A percentile compares a stretch with the other conserved stretches of the same genome.
Conservation (phyloP, 2,888 invertebrate species). For the Lasioglossum figueresi region DNA sequence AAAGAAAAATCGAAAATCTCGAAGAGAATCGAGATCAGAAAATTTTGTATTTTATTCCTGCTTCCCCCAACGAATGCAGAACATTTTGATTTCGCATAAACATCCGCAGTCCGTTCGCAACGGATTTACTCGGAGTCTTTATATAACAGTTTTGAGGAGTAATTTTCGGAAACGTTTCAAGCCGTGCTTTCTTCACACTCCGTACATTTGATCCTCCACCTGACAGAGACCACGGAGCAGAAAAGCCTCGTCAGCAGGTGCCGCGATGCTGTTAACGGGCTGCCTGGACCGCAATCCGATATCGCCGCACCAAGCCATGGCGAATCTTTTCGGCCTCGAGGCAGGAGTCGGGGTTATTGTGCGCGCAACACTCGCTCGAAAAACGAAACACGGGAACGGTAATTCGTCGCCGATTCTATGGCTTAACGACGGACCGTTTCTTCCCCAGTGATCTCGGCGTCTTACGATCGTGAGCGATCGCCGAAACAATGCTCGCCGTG, state of each 20-base stretch:
- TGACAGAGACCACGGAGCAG: conserved; percentile 37
- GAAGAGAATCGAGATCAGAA: no score
- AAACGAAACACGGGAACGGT: conserved; percentile 49
- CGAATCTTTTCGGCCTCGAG: conserved; percentile 28
- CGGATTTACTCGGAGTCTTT: no score
- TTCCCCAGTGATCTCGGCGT: conserved; percentile 29
- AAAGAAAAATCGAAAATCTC: no score
- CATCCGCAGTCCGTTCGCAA: no score
- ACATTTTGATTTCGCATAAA: no score
- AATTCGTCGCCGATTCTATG: conserved; percentile 63
- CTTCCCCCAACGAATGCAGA: no score
- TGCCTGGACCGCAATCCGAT: conserved; percentile 69
- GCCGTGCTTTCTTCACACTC: neutral
- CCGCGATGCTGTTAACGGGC: conserved; percentile 71
- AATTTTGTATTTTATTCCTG: no score
- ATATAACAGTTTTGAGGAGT: no score
- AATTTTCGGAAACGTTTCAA: no score
- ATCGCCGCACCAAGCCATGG: conserved; percentile 51
- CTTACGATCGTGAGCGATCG: conserved; percentile 34
- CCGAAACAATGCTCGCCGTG: conserved; percentile 52
- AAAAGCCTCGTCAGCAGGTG: conserved; percentile 75
- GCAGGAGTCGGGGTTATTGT: conserved; percentile 59
- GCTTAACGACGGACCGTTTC: conserved; percentile 30
- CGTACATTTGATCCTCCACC: neutral
- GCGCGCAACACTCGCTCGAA: conserved; percentile 27